Evolutionary conservation across 2,888 invertebrate species (phyloP), one percentile per base, ranked within the genome.

Genomic region (Drosophila greeni): DNA sequence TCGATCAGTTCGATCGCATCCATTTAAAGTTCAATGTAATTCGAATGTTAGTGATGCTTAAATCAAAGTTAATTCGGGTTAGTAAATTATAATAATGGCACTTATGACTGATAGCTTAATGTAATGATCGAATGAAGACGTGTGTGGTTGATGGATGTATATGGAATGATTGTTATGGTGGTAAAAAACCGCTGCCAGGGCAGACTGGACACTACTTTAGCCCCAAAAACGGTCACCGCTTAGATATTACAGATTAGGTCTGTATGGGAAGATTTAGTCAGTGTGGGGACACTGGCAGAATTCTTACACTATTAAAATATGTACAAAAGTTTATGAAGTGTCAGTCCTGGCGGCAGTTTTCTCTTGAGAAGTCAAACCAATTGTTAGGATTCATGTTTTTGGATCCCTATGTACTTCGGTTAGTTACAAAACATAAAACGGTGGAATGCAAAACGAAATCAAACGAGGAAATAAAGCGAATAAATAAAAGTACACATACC

Each of bases 401-500:
- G 8, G n/a, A 37, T 23, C 55, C 52, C 52, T 16, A 6, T 2
- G 36, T n/a, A 64, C 52, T 40, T 52, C 36, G 29, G 42, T 49
- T 37, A 67, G 3, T 39, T 24, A 57, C 47, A 66, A 31, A 66
- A 66, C 48, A 49, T 11, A 68, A 55, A 66, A 57, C 5, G 14
- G 20, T 26, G 16, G 36, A 59, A 45, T 55, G 59, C 43, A 54
- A 48, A 58, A 31, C 39, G 37, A 62, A 66, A 53, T 26, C 8
- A 49, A 54, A 47, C n/a, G 20, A 39, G 23, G 14, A 66, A 61
- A 49, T 40, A 42, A 66, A 20, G 40, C 51, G 54, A 66, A 48
- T 20, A 69, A 78, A 59, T 43, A 60, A 73, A 76, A 69, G 82
- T 80, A 76, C 82, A 82, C 82, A 82, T 82, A 82, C 82, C 82